Conservation (phyloP, 2,113 vertebrate species). For the Carlito syrichta region DNA sequence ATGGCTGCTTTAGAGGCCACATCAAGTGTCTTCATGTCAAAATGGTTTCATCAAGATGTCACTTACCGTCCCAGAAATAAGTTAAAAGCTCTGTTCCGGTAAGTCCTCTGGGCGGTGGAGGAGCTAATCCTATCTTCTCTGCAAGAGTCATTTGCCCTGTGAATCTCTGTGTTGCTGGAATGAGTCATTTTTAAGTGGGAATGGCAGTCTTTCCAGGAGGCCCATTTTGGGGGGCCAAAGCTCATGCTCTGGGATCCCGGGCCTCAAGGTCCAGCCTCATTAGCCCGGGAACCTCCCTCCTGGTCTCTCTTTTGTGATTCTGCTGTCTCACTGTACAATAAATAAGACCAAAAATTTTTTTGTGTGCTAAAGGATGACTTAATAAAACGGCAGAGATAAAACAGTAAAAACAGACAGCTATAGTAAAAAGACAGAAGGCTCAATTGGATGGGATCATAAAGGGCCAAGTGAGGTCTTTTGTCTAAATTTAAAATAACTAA, state of each 20-base stretch:
- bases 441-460: neutral
- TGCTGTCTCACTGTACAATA: neutral
- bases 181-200: neutral
- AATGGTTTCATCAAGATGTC: neutral
- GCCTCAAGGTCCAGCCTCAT: neutral
- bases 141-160: neutral
- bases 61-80: slow-evolving; percentile 3
- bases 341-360: neutral
- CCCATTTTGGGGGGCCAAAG: neutral
- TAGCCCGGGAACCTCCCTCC: neutral
- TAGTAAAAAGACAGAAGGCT: slow-evolving; percentile 30
- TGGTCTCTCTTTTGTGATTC: neutral
- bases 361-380: slow-evolving; percentile 31
- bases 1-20: neutral
- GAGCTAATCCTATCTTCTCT: slow-evolving; percentile 9
- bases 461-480: slow-evolving; percentile 12
- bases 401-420: slow-evolving; percentile 28
- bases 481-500: slow-evolving; percentile 45
- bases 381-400: slow-evolving; percentile 20
- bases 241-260: neutral
- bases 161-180: neutral
- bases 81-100: slow-evolving; percentile 8
- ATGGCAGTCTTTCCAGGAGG: neutral
- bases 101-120: neutral
- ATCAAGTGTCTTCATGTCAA: slow-evolving; percentile 1